Base-by-base conservation (phyloP, 92 coral and sea anemone genomes). In the Epizoanthus illoricatus region DNA sequence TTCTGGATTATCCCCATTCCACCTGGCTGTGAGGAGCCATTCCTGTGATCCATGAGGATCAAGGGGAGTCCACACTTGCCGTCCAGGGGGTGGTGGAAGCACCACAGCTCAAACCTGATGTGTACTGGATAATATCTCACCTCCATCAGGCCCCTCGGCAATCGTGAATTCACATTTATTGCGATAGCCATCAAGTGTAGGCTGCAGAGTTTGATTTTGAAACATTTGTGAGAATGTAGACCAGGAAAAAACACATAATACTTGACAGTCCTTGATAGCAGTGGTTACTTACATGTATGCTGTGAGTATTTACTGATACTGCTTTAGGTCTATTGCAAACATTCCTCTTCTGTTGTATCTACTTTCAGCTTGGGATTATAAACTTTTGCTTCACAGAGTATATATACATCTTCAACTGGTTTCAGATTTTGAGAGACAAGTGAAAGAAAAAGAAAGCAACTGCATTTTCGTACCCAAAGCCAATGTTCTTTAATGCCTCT, bases 121-220 rank as follows among this genome's bases (percentile, higher is more conserved):
- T 74, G 66, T 69, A 54, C 63, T 59, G 79, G 45, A 15, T 62
- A 60, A 68, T 62, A 79, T 45, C 92, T 85, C 89, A 96, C 99
- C 99, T 90, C 90, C 89, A 80, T 90, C 98, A 86, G 93, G 92
- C 78, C 99, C 99, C 71, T 92, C 91, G 69, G 97, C 97, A 82
- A 96, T 96, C 21, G 98, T 91, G 82, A 93, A 94, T 90, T 96
- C 99, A 84, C 99, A 96, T 88, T 96, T 96, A 91, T 96, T 96
- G 87, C 99, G 99, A 90, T 96, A 96, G 71, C 94, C 98, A 86
- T 96, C 95, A 67, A 88, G 87, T 12, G 91, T 88, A 62, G 94
- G 97, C 99, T 96, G 92, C 67, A 90, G 89, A 79, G 78, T 84
- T 81, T 71, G 76, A 57, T 60, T 73, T 52, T 19, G 36, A 83